phyloP scores from a whole-genome alignment of 2,797 vertebrate species.

The Lagodon rhomboides region DNA sequence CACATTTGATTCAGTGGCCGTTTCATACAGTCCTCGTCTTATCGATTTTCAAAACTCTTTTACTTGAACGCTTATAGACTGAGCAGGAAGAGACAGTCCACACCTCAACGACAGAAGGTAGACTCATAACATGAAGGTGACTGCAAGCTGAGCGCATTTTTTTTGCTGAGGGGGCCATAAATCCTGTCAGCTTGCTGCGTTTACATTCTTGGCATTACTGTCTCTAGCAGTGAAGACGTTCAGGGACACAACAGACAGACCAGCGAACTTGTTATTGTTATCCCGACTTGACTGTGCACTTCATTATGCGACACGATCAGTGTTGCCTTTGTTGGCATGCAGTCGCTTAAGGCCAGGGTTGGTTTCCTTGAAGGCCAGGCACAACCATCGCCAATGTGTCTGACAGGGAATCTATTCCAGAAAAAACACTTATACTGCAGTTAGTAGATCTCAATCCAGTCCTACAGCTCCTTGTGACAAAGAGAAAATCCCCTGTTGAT shows the following conservation, averaged over 20 bases:
- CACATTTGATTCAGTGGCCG: background rate
- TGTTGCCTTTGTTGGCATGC: conserved; percentile 6
- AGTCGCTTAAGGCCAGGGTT: background rate
- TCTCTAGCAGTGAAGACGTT: conserved; percentile 41
- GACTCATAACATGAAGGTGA: conserved; percentile 64
- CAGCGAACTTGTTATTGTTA: conserved; percentile 18
- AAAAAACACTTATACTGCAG: background rate
- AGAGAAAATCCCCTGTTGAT: conserved; percentile 30
- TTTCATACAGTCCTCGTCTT: background rate
- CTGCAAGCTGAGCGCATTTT: conserved; percentile 45
- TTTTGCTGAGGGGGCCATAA: conserved; percentile 65
- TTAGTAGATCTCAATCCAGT: background rate
- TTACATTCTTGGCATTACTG: conserved; percentile 74
- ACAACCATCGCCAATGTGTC: conserved; percentile 15
- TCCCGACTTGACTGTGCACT: conserved; percentile 25
- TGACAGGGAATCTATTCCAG: background rate
- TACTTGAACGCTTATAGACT: background rate
- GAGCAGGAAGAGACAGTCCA: background rate
- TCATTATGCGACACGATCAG: conserved; percentile 1
- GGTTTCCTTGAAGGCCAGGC: conserved; percentile 23
- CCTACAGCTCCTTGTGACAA: conserved; percentile 4
- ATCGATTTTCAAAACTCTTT: background rate
- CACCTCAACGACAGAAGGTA: conserved; percentile 16
- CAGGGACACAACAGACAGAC: conserved; percentile 34
- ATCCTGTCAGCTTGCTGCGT: conserved; percentile 50